Percentiles rank a stretch among this genome's conserved stretches.
phyloP scores from a whole-genome alignment of 37 sponge, comb jelly and placozoan genomes.

The Agelas oroides region DNA sequence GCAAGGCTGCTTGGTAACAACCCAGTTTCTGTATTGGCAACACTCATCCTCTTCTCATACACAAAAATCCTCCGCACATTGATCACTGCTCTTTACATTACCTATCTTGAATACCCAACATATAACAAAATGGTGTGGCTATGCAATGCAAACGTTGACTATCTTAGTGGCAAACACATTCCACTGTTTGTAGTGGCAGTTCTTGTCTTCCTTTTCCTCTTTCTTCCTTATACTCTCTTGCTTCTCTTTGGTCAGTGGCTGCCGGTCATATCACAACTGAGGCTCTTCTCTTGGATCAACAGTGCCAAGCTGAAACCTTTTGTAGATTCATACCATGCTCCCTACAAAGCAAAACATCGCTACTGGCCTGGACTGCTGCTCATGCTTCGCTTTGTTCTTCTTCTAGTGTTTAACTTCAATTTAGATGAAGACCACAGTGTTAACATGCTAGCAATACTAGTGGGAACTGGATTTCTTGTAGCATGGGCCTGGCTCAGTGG shows the following conservation, averaged over 20 bases:
- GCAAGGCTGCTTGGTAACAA: not conserved
- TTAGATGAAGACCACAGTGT: no score
- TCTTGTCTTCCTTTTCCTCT: not conserved
- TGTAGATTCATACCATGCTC: no score
- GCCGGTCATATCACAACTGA: no score
- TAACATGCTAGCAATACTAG: no score
- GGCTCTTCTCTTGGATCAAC: no score
- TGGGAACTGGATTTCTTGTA: no score
- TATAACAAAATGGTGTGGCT: not conserved
- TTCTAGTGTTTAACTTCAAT: no score
- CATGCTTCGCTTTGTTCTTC: no score
- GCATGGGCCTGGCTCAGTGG: no score
- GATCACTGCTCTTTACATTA: not conserved
- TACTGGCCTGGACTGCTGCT: no score
- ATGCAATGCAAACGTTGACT: not conserved
- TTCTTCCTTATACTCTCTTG: not conserved
- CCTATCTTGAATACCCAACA: not conserved
- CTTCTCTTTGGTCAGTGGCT: conserved; percentile 11
- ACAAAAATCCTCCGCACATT: not conserved
- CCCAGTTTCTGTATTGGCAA: conserved; percentile 12
- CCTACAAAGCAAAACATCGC: no score
- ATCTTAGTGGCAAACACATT: not conserved
- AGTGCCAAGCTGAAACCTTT: no score
- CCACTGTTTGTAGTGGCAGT: conserved; percentile 5
- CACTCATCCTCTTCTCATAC: not conserved